Base-by-base conservation (phyloP, 2,888 invertebrate species). In the Orthosia gracilis region DNA sequence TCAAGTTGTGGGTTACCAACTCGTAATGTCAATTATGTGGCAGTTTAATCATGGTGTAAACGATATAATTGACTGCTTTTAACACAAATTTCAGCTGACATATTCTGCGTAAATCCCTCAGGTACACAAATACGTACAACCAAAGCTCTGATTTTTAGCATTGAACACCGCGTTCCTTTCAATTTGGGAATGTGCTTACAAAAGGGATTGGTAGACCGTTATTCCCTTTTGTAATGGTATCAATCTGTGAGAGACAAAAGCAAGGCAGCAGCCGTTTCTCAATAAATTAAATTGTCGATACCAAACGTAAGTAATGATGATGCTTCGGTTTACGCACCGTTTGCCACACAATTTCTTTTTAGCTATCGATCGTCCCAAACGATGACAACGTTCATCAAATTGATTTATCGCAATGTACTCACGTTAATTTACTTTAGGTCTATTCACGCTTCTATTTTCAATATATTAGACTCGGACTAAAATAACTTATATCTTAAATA, bases 171-270 rank as follows among this genome's bases (percentile, higher is more conserved):
- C 78, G 78, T 76, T 80, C 82, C 81, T 80, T 88, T 82, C 81
- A 83, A 87, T 87, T 87, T 82, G 76, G 79, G 79, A 88, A 88
- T 86, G 81, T 84, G 87, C 88, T 85, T 77, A 88, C 89, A 89
- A 89, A 87, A 82, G 83, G 73, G 73, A 84, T 78, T 78, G 71
- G 76, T 71, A 81, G 73, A 78, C 79, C 76, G 69, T 70, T 86
- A 78, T 88, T 85, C 84, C 80, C 82, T 76, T 82, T 89, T 80
- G 79, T 84, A 86, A 83, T 78, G 76, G 80, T 82, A 86, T 86
- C 89, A 86, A 83, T 84, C 82, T 77, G 66, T 79, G 69, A 72
- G 61, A 89, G 84, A 88, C 85, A 83, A 88, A 82, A 83, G 87
- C 78, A 73, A 76, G 40, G 63, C 76, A 73, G 69, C 61, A 66